Evolutionary conservation across 2,113 vertebrate species (phyloP).

Genomic region (Perca flavescens): DNA sequence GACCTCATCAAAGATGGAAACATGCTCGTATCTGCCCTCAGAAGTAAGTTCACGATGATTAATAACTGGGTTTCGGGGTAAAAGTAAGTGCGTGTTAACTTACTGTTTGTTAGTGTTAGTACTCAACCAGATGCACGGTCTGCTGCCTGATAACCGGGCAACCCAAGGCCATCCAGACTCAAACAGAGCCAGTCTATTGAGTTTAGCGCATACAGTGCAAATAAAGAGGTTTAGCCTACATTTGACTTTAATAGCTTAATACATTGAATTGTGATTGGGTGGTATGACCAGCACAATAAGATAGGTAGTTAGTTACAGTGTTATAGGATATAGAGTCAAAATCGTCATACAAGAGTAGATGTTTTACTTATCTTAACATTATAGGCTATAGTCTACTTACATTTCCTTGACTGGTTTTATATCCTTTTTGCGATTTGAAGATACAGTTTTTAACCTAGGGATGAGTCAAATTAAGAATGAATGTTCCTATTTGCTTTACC

Average conservation of each 20-base stretch:
- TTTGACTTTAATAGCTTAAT: background rate
- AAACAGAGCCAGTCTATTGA: slow-evolving; percentile 7
- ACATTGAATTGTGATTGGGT: background rate
- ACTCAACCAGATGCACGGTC: background rate
- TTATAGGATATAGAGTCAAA: background rate
- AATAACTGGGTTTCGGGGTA: background rate
- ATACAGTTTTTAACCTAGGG: background rate
- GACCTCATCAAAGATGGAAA: slow-evolving; percentile 97
- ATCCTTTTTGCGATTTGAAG: background rate
- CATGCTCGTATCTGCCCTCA: slow-evolving; percentile 92
- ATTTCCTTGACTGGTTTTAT: background rate
- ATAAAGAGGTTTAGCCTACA: too few relatives aligned
- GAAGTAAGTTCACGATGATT: slow-evolving; percentile 85
- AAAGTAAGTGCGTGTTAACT: background rate
- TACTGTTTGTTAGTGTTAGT: background rate
- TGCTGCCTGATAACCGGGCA: slow-evolving; percentile 14
- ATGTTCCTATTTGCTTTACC: background rate
- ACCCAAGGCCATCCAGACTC: slow-evolving; percentile 26
- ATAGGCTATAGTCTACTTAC: background rate
- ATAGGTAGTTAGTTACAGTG: background rate
- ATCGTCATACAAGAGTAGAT: background rate
- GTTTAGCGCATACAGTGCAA: background rate
- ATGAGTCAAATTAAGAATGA: background rate
- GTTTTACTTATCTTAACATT: background rate
- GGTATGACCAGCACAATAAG: background rate